Base-by-base conservation (phyloP, 1,140 invertebrate genomes). In the Mactra quadrangularis region DNA sequence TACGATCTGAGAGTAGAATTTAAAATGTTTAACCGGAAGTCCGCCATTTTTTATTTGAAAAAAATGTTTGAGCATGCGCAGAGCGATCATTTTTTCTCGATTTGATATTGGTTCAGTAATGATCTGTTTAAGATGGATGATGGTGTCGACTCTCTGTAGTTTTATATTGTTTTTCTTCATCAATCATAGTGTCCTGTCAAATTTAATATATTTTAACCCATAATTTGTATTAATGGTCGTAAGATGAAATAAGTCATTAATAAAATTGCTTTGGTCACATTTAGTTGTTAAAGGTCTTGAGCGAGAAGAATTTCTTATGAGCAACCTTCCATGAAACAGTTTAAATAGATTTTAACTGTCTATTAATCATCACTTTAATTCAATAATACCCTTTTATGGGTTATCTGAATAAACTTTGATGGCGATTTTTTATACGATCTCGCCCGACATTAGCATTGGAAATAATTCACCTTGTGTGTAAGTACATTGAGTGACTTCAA, bases 161-260 rank as follows among this genome's bases (percentile, higher is more conserved):
- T n/a, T 22, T 22, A 22, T 27, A 55, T 27, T 55, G 27, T 22
- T 33, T 33, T 47, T 22, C 59, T 33, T 60, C 59, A 76, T 76
- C 59, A 57, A 62, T 62, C 74, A 33, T 76, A 45, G 62, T 76
- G 62, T 62, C 62, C 55, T 62, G 74, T 62, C 74, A 62, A 62
- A 60, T 76, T 47, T 76, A 57, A 45, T 47, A 62, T 53, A 45
- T 52, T 64, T 29, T 13, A 75, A 57, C 27, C 35, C 31, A 47
- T 76, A 76, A 76, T 76, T 76, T 60, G 74, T 76, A 62, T 76
- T 76, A 76, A 76, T 76, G 74, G 74, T 45, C 25, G 60, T 75
- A 59, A 45, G 60, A 76, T 76, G n/a, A 64, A 60, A 57, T 29
- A 25, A 50, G 59, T 41, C n/a, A 62, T 76, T 76, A n/a, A 57